Evolutionary conservation across 2,888 invertebrate genomes (phyloP), one percentile per base, ranked within the genome.

Genomic region (Caenorhabditis afra): DNA sequence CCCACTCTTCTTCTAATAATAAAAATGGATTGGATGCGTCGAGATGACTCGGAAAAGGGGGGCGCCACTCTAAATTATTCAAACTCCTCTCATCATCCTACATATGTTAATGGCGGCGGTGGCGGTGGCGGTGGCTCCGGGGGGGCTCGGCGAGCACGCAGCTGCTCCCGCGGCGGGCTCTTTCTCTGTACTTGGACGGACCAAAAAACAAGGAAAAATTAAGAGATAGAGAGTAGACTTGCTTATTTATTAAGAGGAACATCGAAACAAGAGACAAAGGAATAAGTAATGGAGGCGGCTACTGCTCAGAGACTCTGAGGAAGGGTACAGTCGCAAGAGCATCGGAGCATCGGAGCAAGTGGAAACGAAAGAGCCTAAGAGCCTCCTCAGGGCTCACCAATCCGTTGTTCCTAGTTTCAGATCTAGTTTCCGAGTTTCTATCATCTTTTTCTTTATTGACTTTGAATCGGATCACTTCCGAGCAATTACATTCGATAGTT

Each of bases 71-170:
- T 64, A 53, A 70, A 70, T 70, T 70, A 70, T 70, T 70, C 70
- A 70, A 55, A 53, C 70, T 70, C 52, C 62, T 70, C 62, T 70
- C 62, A 59, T 61, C 68, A 70, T 70, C 62, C 53, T 70, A 59
- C 59, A 68, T 68, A 68, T 52, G 67, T 59, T 57, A 52, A 68
- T 58, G 50, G 18, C 11, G 20, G n/a, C n/a, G n/a, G n/a, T n/a
- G n/a, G n/a, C n/a, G n/a, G n/a, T n/a, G n/a, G n/a, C n/a, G n/a
- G n/a, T n/a, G n/a, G n/a, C n/a, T n/a, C n/a, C n/a, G n/a, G 49
- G 49, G 49, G 10, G 49, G 49, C 49, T 49, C 52, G 12, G 23
- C 29, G 12, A 5, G 52, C 52, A n/a, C 52, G 29, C 29, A 29
- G 29, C 29, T 29, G 29, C 29, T 29, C 29, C 29, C 29, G 29